These are phyloP conservation scores for Tyrannus savana DNA, from an alignment of 2,113 vertebrate genomes.

Conservation along the genomic window DNA sequence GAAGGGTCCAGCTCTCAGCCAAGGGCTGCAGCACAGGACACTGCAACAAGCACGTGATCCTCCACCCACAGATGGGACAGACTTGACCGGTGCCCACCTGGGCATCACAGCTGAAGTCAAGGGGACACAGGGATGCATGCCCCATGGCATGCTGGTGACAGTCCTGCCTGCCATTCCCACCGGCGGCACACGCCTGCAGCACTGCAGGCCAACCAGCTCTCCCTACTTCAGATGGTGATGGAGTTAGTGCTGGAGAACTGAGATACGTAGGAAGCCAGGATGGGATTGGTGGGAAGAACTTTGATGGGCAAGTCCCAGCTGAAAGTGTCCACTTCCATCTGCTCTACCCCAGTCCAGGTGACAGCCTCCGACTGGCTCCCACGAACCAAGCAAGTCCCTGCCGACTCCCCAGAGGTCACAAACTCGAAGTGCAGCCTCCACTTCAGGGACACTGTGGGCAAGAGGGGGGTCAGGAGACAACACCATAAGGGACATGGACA, in stretches of 20 bases:
- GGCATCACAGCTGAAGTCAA: not conserved
- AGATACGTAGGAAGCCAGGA: conserved; percentile 89
- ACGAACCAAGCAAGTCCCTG: conserved; percentile 80
- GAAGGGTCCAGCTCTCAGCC: not conserved
- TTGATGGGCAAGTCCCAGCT: conserved; percentile 98
- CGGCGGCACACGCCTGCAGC: accelerated
- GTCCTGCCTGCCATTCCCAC: not conserved
- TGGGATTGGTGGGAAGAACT: conserved; percentile 93
- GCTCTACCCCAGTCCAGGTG: conserved; percentile 89
- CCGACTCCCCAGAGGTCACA: conserved; percentile 86
- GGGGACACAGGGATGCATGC: accelerated
- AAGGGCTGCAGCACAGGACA: not conserved
- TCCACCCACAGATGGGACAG: accelerated
- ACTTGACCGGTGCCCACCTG: accelerated
- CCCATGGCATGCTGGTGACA: not conserved
- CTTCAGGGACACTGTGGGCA: conserved; percentile 56
- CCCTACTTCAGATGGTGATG: conserved; percentile 84
- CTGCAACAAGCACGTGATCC: not conserved
- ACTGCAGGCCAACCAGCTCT: not conserved
- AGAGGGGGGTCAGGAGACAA: not conserved
- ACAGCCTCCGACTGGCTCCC: conserved; percentile 85
- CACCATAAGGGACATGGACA: not conserved
- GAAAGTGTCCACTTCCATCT: conserved; percentile 95
- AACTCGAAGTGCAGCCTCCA: conserved; percentile 88
- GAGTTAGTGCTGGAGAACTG: conserved; percentile 90